Base-by-base conservation (phyloP, 2,113 vertebrate species). In the Phasianus colchicus region DNA sequence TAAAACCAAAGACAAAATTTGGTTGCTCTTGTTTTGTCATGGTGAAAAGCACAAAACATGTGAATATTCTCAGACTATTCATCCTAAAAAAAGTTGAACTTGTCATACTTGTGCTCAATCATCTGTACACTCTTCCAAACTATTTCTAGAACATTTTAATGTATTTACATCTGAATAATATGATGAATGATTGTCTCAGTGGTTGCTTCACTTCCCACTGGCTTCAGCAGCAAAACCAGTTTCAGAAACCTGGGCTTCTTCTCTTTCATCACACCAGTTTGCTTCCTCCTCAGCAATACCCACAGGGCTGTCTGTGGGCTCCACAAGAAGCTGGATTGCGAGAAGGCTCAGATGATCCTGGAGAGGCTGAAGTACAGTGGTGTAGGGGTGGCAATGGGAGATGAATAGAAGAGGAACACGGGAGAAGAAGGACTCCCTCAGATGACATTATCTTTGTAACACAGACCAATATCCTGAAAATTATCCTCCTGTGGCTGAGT, bases 341-440 rank as follows among this genome's bases (percentile, higher is more conserved):
- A 81, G 57, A 89, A 69, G 15, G 17, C 14, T 64, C 29, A 0
- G 54, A 29, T 40, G 64, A 76, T 48, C 32, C 72, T 81, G 64
- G 25, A 50, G n/a, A 61, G 30, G 18, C 32, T 32, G 30, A 34
- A 18, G 13, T 3, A 8, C 3, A 34, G 21, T 21, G 29, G 11
- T 22, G 11, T 22, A 58, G n/a, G 27, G 58, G 40, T 20, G 84
- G 48, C 30, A 72, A 63, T 1, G 36, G 58, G 48, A 82, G 36
- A 70, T 0, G 0, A 70, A 63, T 19, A 45, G 50, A n/a, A 73
- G 40, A 69, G 32, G 32, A 20, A 47, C 2, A 4, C 6, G 5
- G 5, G 11, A 74, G 27, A n/a, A 73, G 40, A 13, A 91, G 50
- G 52, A 60, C 45, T 71, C 67, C 60, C 77, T 71, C 72, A 67